Conservation (phyloP, 2,113 vertebrate genomes). For the Theristicus caerulescens region DNA sequence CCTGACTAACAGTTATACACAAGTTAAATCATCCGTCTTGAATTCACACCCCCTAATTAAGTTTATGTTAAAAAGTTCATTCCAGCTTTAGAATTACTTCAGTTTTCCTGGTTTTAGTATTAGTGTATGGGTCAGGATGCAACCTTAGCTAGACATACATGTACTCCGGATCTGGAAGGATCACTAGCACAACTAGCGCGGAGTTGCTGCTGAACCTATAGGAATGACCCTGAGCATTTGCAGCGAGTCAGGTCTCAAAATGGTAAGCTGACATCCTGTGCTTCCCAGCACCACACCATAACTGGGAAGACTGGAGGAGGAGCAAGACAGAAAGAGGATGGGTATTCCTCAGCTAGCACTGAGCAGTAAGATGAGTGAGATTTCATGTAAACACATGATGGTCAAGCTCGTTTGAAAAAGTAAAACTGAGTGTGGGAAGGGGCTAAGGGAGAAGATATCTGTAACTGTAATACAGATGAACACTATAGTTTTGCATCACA, state of each 20-base stretch:
- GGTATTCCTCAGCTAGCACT: not conserved
- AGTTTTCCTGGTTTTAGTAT: not conserved
- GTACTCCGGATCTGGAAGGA: not conserved
- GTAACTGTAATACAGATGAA: not conserved
- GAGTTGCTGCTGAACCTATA: not conserved
- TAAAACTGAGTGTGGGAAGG: not conserved
- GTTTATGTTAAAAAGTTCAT: not conserved
- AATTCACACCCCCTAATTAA: not conserved
- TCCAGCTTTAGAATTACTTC: not conserved
- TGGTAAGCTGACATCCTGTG: not conserved
- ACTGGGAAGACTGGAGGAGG: not conserved
- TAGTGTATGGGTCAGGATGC: not conserved
- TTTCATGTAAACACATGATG: not conserved
- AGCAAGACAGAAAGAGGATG: not conserved
- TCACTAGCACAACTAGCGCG: not conserved
- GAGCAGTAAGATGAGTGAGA: not conserved
- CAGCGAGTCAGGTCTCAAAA: not conserved
- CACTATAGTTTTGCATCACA: not conserved
- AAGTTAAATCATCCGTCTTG: not conserved
- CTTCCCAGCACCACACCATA: not conserved
- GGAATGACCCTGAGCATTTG: not conserved
- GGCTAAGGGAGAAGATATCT: not conserved
- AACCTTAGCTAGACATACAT: fast-evolving
- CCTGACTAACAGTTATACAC: not conserved
- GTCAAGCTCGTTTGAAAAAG: not conserved